Conservation (phyloP, 2,113 vertebrate species). For the Stigmatopora nigra region DNA sequence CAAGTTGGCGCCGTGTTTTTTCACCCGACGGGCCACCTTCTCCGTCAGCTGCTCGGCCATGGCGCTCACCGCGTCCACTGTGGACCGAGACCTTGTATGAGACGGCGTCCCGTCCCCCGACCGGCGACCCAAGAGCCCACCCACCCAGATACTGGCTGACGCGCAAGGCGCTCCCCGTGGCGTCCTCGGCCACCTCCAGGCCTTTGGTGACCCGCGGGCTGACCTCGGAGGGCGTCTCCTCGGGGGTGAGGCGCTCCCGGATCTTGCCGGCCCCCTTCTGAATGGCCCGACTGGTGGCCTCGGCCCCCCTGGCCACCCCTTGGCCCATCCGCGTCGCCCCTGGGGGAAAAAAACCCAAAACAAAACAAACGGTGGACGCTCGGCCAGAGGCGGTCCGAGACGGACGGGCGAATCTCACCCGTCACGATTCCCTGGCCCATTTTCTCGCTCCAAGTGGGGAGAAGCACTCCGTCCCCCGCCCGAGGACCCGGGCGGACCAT, state of each 20-base stretch:
- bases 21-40: conserved; percentile 85
- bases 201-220: conserved; percentile 77
- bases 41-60: conserved; percentile 80
- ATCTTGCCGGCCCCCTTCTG: conserved; percentile 85
- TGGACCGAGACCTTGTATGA: not conserved
- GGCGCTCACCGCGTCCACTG: conserved; percentile 86
- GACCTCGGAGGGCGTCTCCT: conserved; percentile 85
- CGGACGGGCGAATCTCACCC: conserved; percentile 63
- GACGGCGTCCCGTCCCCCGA: too few species aligned
- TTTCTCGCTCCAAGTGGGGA: conserved; percentile 92
- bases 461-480: conserved; percentile 51
- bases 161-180: conserved; percentile 82
- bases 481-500: conserved; percentile 69
- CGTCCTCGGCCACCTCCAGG: conserved; percentile 79
- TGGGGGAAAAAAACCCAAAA: conserved; percentile 54
- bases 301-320: conserved; percentile 83
- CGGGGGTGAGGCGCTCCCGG: conserved; percentile 82
- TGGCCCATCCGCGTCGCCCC: conserved; percentile 85
- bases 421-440: conserved; percentile 84
- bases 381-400: too few species aligned
- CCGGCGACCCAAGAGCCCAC: not conserved
- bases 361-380: too few species aligned
- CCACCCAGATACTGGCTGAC: conserved; percentile 90
- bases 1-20: conserved; percentile 88
- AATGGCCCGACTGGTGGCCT: conserved; percentile 84